Evolutionary conservation across 2,113 vertebrate species (phyloP).

Genomic region (Mastomys natalensis): DNA sequence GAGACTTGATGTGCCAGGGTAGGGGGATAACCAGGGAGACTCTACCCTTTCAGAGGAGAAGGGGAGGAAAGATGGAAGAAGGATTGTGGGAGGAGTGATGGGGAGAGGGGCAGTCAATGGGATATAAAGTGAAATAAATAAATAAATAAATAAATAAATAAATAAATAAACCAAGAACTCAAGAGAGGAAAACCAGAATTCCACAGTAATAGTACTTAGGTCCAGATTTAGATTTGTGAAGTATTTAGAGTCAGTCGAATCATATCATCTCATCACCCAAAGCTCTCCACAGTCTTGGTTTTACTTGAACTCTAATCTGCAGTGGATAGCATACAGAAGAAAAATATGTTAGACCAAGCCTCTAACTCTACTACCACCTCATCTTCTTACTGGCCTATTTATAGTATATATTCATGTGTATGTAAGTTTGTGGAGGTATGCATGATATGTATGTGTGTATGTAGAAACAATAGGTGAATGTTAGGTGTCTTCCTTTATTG

Average conservation of each 20-base stretch:
- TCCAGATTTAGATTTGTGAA: background rate
- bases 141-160: no score
- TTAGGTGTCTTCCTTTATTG: background rate
- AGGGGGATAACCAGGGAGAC: no score
- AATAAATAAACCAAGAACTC: background rate
- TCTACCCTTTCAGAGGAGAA: no score
- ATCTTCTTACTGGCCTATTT: background rate
- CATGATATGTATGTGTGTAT: background rate
- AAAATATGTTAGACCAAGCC: background rate
- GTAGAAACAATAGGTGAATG: background rate
- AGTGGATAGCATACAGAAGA: no score
- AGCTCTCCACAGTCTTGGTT: background rate
- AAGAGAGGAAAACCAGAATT: background rate
- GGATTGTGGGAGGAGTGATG: no score
- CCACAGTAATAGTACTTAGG: background rate
- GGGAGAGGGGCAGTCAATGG: no score
- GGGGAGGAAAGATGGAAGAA: no score
- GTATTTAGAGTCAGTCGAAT: background rate
- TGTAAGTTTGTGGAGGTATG: background rate
- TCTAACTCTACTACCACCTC: background rate
- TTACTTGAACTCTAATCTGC: background rate
- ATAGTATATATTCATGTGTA: background rate
- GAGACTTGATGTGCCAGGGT: no score
- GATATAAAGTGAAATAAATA: no score
- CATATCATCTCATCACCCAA: background rate